Evolutionary conservation across 2,797 vertebrate genomes (phyloP), one percentile per base, ranked within the genome.

Genomic region (Gymnothorax reevesii): DNA sequence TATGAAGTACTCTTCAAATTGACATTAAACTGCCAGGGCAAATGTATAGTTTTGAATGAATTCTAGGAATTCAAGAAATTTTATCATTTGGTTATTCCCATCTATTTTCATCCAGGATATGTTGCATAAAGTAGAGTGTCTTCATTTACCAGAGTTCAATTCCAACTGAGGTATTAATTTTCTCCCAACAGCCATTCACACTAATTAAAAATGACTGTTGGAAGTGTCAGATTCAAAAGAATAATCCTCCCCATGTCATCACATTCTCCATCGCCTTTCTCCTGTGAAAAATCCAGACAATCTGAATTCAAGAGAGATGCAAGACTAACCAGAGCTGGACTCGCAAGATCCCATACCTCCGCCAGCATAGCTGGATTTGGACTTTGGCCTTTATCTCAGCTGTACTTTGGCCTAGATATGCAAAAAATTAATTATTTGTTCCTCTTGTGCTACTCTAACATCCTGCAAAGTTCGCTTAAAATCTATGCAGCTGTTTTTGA

Each of bases 141-240:
- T 80, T 54, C 10, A 80, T 80, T 80, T 80, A 80, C 49, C 77
- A 80, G 77, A 80, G 49, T 80, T 55, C 8, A 55, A 55, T 80
- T 80, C 77, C 77, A 49, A 80, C 20, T 55, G 77, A 80, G 77
- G 52, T 55, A 80, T 80, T 80, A 20, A 80, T 7, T 80, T 80
- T 33, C 77, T 80, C 55, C 49, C 54, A 80, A 55, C 84, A 86
- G 86, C 87, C 90, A 86, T 84, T 90, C 86, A 88, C 66, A 73
- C 87, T 88, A 89, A 91, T 89, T 86, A 84, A 88, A 82, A 84
- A 83, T 88, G 89, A 91, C 87, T 64, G 59, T 82, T 60, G 20
- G 77, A 2, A 54, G 77, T 80, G 52, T 80, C 17, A 55, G 77
- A 85, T 83, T 89, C 88, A 88, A 86, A 79, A 90, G 86, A 88